Conservation (phyloP, 2,797 vertebrate genomes). For the Macroramphosus scolopax region DNA sequence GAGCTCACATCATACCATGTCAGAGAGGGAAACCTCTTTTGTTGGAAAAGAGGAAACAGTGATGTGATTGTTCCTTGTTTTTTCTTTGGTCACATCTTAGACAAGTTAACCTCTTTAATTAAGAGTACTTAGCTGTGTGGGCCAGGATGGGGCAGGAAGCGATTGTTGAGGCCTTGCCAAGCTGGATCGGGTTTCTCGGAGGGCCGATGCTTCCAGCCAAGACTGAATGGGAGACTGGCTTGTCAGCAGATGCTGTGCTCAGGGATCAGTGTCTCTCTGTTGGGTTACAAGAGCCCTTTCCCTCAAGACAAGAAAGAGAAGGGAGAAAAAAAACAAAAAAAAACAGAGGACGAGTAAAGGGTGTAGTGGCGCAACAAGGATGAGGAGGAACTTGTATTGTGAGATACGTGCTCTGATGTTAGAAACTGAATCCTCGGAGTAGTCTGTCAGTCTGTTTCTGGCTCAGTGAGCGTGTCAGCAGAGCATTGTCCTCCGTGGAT, state of each 20-base stretch:
- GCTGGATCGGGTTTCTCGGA: constrained; percentile 80
- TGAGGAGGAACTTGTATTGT: constrained; percentile 67
- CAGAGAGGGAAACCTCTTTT: constrained; percentile 66
- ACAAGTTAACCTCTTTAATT: constrained; percentile 81
- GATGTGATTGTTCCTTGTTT: constrained; percentile 69
- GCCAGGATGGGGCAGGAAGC: constrained; percentile 78
- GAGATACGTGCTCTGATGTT: constrained; percentile 71
- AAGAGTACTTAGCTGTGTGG: constrained; percentile 78
- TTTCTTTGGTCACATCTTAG: constrained; percentile 74
- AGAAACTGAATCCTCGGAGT: constrained; percentile 72
- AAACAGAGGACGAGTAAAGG: constrained; percentile 59
- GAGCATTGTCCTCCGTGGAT: constrained; percentile 62
- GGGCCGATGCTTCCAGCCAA: constrained; percentile 72
- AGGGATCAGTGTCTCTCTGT: constrained; percentile 78
- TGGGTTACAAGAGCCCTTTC: constrained; percentile 72
- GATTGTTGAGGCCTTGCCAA: constrained; percentile 78
- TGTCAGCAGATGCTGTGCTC: constrained; percentile 85
- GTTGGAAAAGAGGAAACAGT: constrained; percentile 69
- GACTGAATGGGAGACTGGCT: constrained; percentile 80
- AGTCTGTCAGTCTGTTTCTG: constrained; percentile 73
- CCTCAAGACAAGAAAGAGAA: constrained; percentile 69
- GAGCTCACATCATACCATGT: constrained; percentile 65
- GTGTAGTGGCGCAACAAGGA: constrained; percentile 65
- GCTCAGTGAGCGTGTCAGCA: constrained; percentile 71
- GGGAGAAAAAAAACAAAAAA: constrained; percentile 3